Evolutionary conservation across 2,888 invertebrate genomes (phyloP), one percentile per base, ranked within the genome.

Genomic region (Athetis lepigone): DNA sequence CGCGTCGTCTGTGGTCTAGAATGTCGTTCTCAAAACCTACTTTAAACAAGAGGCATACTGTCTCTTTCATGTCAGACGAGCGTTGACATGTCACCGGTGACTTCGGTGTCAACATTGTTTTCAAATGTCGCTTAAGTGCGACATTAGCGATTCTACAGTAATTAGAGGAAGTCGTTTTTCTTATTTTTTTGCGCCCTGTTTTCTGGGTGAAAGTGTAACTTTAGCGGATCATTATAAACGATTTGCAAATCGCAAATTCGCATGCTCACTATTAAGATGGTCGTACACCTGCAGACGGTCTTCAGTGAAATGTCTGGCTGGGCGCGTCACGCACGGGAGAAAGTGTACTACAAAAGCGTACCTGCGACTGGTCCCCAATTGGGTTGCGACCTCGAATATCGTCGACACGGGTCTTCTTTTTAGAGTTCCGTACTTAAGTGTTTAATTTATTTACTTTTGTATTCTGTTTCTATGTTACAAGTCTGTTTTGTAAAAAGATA

Each of bases 311-410:
- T 86, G 92, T 85, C 85, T 86, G 85, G 69, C 81, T 84, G 88
- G 85, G 85, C 87, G 86, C 92, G 92, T 92, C 93, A 92, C 90
- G 90, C 89, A 90, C 79, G 78, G 92, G 94, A 91, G 94, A 95
- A 95, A 95, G 94, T 95, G 92, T 92, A 94, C 92, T 89, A 92
- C 91, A 90, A 90, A 85, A 88, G 83, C 80, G 86, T 89, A 91
- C 91, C 89, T 88, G 89, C 88, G 83, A 90, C 92, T 92, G 93
- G 92, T 91, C 91, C 81, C 86, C 92, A 94, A 90, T 93, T 94
- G 90, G 94, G 94, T 92, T 92, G 85, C 86, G 92, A 89, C 93
- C 93, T 93, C 93, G 92, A 93, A 93, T 90, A 86, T 88, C 87
- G 86, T 86, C 81, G 85, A 83, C 87, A 79, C 85, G 84, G 86